Evolutionary conservation across 2,113 vertebrate species (phyloP).

Genomic region (Salvelinus sp.): DNA sequence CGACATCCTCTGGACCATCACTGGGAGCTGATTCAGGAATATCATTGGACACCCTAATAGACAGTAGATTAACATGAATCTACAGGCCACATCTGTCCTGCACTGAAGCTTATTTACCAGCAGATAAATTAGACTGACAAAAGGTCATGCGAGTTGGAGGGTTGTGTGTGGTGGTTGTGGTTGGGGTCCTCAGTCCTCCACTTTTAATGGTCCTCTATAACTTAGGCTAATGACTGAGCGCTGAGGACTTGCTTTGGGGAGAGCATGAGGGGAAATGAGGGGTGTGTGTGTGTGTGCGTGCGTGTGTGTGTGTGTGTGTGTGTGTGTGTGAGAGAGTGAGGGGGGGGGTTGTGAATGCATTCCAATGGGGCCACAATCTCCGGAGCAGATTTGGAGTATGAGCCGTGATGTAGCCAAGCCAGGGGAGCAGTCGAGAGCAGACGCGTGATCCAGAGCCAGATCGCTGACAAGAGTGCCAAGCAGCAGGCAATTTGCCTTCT

Average conservation of each 20-base stretch:
- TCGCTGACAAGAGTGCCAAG: slow-evolving; percentile 27
- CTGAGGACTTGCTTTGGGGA: background rate
- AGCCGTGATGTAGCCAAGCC: slow-evolving; percentile 14
- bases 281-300: background rate
- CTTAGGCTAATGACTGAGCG: slow-evolving; percentile 15
- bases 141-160: slow-evolving; percentile 16
- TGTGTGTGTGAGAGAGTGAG: background rate
- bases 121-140: slow-evolving; percentile 28
- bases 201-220: slow-evolving; percentile 27
- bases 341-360: slow-evolving; percentile 42
- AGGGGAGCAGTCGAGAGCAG: slow-evolving; percentile 9
- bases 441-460: slow-evolving; percentile 37
- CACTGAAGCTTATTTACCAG: slow-evolving; percentile 7
- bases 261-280: background rate
- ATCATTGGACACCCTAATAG: background rate
- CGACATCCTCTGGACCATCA: slow-evolving; percentile 45
- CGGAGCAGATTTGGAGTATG: slow-evolving; percentile 39
- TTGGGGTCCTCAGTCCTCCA: background rate
- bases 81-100: slow-evolving; percentile 27
- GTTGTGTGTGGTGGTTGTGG: background rate
- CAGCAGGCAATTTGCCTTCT: slow-evolving; percentile 28
- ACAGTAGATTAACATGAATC: slow-evolving; percentile 19
- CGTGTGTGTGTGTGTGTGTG: background rate
- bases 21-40: background rate
- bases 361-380: slow-evolving; percentile 49